Percentiles rank a stretch among this genome's conserved stretches.
Conservation (phyloP, 2,797 vertebrate genomes). For the Molossus molossus region DNA sequence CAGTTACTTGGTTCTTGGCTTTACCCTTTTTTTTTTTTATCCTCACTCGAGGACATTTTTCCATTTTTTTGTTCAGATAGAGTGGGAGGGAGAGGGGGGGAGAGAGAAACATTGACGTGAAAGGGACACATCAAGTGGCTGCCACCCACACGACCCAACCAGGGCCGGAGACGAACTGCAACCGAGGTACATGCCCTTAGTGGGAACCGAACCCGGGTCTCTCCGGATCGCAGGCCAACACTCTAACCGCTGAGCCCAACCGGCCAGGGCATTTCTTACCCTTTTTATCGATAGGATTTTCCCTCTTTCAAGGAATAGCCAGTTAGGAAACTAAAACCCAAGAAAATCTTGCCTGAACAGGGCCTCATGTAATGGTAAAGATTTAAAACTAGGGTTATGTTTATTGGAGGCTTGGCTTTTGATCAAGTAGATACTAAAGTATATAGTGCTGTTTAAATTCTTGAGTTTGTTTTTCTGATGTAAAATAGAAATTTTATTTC, state of each 20-base stretch:
- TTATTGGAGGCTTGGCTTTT: neutral
- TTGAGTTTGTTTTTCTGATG: slow-evolving; percentile 20
- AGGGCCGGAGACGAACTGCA: no score
- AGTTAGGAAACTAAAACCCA: neutral
- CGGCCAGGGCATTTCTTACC: neutral
- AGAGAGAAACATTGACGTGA: no score
- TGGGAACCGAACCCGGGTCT: no score
- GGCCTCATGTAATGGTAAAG: neutral
- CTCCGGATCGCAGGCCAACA: no score
- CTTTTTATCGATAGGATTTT: neutral
- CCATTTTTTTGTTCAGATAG: no score
- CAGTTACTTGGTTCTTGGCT: slow-evolving; percentile 22
- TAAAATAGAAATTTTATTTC: slow-evolving; percentile 21
- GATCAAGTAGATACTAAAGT: neutral
- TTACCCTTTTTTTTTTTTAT: neutral
- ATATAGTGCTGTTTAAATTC: neutral
- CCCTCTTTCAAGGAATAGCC: neutral
- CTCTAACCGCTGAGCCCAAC: no score
- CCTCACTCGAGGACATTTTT: no score
- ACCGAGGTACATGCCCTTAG: no score
- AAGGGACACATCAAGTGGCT: no score
- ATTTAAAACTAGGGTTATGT: neutral
- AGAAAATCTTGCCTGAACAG: neutral
- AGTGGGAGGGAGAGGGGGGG: no score
- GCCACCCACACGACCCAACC: no score